Conservation (phyloP, 2,888 invertebrate genomes). For the Exocentrus adspersus region DNA sequence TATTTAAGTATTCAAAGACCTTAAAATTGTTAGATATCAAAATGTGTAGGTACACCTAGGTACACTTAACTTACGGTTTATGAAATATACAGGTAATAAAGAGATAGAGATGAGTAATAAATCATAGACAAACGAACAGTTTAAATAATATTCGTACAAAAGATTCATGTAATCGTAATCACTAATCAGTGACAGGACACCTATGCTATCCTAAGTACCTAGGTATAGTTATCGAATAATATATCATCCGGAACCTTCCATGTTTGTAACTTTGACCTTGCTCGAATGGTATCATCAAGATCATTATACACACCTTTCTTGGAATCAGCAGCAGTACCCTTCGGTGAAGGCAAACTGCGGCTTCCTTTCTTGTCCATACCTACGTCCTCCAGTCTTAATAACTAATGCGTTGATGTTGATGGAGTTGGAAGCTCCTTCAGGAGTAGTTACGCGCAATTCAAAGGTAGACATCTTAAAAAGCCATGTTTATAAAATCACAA, state of each 20-base stretch:
- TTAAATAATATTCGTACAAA: too few species aligned
- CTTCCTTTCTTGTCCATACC: constrained; percentile 83
- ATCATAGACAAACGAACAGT: too few species aligned
- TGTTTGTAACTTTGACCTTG: constrained; percentile 29
- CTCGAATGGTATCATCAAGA: neutral
- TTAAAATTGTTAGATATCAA: too few species aligned
- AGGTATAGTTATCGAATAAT: too few species aligned
- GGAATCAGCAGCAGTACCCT: constrained; percentile 77
- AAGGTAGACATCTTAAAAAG: constrained; percentile 83
- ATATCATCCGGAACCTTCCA: constrained; percentile 29
- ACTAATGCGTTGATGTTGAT: constrained; percentile 61
- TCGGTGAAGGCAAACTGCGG: constrained; percentile 75
- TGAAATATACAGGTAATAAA: too few species aligned
- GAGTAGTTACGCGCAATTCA: constrained; percentile 75
- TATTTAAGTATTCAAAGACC: too few species aligned
- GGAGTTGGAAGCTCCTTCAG: constrained; percentile 75
- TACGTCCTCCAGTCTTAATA: constrained; percentile 60
- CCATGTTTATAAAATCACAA: constrained; percentile 76
- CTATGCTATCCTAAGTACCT: too few species aligned
- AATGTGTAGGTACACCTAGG: too few species aligned
- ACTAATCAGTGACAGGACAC: too few species aligned
- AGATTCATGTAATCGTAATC: too few species aligned
- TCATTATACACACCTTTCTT: constrained; percentile 73
- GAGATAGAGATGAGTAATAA: too few species aligned
- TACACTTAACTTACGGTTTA: too few species aligned